phyloP scores from a whole-genome alignment of 2,888 invertebrate genomes.

The Parthenolecanium corni region DNA sequence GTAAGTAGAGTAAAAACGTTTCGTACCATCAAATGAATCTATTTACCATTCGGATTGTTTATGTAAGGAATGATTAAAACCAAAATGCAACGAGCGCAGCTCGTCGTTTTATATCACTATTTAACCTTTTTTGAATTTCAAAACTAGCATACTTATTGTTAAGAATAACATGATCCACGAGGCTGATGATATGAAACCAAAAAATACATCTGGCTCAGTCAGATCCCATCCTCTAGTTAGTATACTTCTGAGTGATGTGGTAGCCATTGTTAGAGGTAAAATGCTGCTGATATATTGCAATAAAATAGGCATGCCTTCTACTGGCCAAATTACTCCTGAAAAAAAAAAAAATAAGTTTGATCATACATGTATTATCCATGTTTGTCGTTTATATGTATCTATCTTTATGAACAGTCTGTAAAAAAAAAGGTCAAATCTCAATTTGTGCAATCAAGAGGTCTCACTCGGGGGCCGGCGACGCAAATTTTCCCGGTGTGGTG shows the following conservation, averaged over 20 bases:
- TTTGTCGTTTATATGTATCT: too few relatives aligned
- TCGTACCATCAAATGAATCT: too few relatives aligned
- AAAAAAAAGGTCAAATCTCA: neutral
- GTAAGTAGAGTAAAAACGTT: neutral
- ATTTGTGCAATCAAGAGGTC: too few relatives aligned
- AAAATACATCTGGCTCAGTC: conserved; percentile 67
- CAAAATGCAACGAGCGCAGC: neutral
- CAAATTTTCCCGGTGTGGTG: too few relatives aligned
- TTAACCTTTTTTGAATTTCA: conserved; percentile 70
- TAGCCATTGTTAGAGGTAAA: conserved; percentile 81
- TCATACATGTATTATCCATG: too few relatives aligned
- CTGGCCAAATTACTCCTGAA: conserved; percentile 87
- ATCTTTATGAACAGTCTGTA: neutral
- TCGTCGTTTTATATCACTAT: neutral
- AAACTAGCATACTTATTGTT: conserved; percentile 63
- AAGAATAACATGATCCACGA: conserved; percentile 76
- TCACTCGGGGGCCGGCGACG: too few relatives aligned
- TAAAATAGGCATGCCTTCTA: conserved; percentile 84
- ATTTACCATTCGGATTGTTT: too few relatives aligned
- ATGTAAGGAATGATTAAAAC: too few relatives aligned
- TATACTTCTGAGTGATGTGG: conserved; percentile 76
- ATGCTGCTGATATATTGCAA: conserved; percentile 70
- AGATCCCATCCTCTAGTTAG: conserved; percentile 80
- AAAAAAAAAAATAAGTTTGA: conserved; percentile 32
- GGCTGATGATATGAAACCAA: conserved; percentile 73